These are phyloP conservation scores for Pristiophorus japonicus DNA, from an alignment of 2,113 vertebrate genomes.

Conservation along the genomic window DNA sequence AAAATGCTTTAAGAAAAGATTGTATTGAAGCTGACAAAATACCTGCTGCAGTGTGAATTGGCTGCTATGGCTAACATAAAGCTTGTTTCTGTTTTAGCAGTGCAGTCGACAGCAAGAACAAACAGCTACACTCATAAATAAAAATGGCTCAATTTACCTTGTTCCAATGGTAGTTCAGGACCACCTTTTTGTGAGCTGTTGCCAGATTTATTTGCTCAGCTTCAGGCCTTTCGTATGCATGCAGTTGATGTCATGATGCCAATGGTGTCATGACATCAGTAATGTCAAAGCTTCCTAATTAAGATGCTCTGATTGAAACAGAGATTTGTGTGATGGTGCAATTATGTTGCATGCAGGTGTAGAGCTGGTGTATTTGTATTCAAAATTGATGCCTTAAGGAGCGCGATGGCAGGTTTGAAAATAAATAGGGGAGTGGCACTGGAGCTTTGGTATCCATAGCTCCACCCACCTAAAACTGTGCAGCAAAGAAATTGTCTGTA, in stretches of 20 bases:
- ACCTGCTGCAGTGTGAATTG: background rate
- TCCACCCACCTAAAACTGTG: background rate
- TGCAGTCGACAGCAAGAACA: background rate
- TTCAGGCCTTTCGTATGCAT: background rate
- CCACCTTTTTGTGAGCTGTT: background rate
- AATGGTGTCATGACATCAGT: constrained; percentile 26
- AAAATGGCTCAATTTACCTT: constrained; percentile 25
- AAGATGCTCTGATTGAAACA: background rate
- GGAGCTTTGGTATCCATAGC: background rate
- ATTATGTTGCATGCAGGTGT: constrained; percentile 21
- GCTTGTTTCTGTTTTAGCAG: background rate
- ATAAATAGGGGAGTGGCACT: background rate
- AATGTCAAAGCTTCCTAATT: background rate
- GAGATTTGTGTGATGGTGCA: background rate
- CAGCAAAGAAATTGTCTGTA: constrained; percentile 13
- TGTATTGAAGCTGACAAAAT: background rate
- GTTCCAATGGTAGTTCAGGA: background rate
- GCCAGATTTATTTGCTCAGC: constrained; percentile 18
- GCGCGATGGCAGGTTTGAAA: background rate
- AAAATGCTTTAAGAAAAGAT: background rate
- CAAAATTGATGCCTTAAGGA: constrained; percentile 12
- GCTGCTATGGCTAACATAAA: background rate
- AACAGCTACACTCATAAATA: constrained; percentile 24
- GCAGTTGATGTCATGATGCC: background rate
- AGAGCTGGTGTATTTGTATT: constrained; percentile 16